Base-by-base conservation (phyloP, 2,797 vertebrate species). In the Pseudopleuronectes americanus region DNA sequence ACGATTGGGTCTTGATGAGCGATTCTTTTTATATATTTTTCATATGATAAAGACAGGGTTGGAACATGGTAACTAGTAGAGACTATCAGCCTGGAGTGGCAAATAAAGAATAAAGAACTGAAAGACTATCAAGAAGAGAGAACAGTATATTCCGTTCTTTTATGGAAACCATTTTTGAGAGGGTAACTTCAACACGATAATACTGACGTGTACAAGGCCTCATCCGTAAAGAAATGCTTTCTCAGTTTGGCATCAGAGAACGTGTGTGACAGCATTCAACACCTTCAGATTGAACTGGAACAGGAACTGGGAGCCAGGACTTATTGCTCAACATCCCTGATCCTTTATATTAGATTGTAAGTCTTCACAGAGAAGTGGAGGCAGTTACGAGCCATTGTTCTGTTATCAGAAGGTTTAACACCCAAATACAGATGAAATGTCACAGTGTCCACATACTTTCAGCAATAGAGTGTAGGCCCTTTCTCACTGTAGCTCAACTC, bases 1-100 rank as follows among this genome's bases (percentile, higher is more conserved):
- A 52, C 75, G 76, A 83, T 81, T 84, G 26, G 48, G 36, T 71
- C 55, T 64, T 81, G 68, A 76, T 80, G 79, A 85, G 33, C 23
- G 16, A 71, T 43, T 43, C 10, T 8, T 7, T 7, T 14, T 14
- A 43, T 16, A 43, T 43, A n/a, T 2, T 13, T 4, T 41, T 41
- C 38, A 41, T 13, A 13, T 47, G 26, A 47, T 22, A 9, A 54
- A 54, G 13, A 23, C 17, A 54, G 21, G 5, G 13, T 19, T 31
- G 24, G 8, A 22, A 43, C 33, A 17, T 22, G 48, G 8, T 4
- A 26, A 14, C 21, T 6, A 17, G 13, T 17, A 17, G 2, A 17
- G 41, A 43, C 10, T 12, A 13, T 38, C 36, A 4, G 1, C 36
- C 36, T 38, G 36, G 36, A 38, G 36, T 12, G 12, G 12, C 3